Evolutionary conservation across 1,140 invertebrate species (phyloP).

Genomic region (Sipha flava): DNA sequence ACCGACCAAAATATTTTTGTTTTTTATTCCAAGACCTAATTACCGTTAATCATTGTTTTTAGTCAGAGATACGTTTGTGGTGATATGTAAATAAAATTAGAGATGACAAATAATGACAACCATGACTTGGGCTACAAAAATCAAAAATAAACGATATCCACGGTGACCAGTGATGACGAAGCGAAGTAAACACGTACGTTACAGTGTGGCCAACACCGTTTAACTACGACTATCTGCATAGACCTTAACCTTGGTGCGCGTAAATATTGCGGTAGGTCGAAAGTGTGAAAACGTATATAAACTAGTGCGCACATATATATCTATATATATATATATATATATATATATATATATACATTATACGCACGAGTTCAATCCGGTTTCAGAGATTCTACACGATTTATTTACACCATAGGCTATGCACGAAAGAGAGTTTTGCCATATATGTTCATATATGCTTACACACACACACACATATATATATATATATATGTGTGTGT

Average conservation of each 20-base stretch:
- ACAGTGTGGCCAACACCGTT: conserved; percentile 1
- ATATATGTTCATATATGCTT: too few species aligned
- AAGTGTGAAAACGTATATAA: not conserved
- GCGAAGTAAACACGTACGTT: not conserved
- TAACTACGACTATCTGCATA: not conserved
- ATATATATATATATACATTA: too few species aligned
- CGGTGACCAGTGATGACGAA: not conserved
- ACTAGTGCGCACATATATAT: not conserved
- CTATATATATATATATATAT: too few species aligned
- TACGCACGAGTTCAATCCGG: not conserved
- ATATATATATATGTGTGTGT: not conserved
- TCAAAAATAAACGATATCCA: not conserved
- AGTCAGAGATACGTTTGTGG: too few species aligned
- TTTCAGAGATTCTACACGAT: not conserved
- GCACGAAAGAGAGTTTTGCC: not conserved
- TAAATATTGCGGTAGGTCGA: conserved; percentile 19
- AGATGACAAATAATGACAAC: not conserved
- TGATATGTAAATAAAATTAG: too few species aligned
- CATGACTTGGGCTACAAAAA: too few species aligned
- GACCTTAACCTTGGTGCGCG: conserved; percentile 19
- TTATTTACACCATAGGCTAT: not conserved
- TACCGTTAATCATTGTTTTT: too few species aligned
- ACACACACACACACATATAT: not conserved
- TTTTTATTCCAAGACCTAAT: too few species aligned
- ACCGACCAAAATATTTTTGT: not conserved